A percentile compares a stretch with the other conserved stretches of the same genome.
Conservation (phyloP, 2,888 invertebrate species). For the Protodeltote pygarga region DNA sequence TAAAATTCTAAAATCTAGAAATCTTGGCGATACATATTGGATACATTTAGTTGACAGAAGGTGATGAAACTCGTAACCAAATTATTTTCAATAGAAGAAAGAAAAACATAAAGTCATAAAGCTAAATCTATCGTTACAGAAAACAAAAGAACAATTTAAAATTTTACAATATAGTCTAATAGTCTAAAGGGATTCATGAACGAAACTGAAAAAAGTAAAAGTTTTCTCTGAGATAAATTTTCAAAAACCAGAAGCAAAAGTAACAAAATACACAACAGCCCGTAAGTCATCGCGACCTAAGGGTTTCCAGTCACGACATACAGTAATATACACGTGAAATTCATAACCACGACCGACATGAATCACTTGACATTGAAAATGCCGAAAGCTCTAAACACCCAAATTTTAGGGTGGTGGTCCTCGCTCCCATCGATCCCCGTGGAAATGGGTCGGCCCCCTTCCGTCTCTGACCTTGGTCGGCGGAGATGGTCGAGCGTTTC, state of each 20-base stretch:
- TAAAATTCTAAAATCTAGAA: too few species aligned
- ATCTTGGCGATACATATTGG: too few species aligned
- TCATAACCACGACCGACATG: slow-evolving; percentile 62
- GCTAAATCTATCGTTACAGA: too few species aligned
- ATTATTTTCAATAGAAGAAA: too few species aligned
- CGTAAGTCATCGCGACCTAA: slow-evolving; percentile 50
- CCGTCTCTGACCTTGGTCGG: slow-evolving; percentile 71
- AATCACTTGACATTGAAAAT: slow-evolving; percentile 85
- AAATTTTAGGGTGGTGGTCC: slow-evolving; percentile 67
- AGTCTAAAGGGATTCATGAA: too few species aligned
- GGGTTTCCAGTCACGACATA: slow-evolving; percentile 71
- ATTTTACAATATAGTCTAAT: too few species aligned
- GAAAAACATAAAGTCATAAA: too few species aligned
- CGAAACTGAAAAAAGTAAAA: too few species aligned
- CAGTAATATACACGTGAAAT: slow-evolving; percentile 67
- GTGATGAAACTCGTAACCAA: too few species aligned
- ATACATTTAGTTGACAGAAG: too few species aligned
- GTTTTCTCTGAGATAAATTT: slow-evolving; percentile 23
- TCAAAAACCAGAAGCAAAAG: slow-evolving; percentile 18
- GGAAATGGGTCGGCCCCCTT: slow-evolving; percentile 76
- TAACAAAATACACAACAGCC: slow-evolving; percentile 46
- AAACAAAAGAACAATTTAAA: too few species aligned
- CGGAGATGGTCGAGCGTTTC: slow-evolving; percentile 68
- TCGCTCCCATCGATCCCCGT: slow-evolving; percentile 83
- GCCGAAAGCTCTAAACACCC: slow-evolving; percentile 65